Evolutionary conservation across 2,888 invertebrate genomes (phyloP), one percentile per base, ranked within the genome.

Genomic region (Dryococelus australis): DNA sequence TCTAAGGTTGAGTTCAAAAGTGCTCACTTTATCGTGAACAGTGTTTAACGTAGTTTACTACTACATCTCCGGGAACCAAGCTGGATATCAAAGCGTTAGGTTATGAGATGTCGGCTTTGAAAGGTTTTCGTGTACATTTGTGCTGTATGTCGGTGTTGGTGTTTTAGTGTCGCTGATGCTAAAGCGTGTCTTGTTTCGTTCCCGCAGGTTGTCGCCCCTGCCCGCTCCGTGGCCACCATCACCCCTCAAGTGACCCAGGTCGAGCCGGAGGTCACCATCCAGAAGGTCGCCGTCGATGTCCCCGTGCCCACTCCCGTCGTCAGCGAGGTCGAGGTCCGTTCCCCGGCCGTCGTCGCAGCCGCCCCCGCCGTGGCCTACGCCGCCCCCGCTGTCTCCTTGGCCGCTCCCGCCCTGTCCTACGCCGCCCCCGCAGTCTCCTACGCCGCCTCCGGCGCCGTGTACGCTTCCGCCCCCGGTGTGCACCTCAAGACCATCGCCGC

Each of bases 401-500:
- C 87, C 79, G 87, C 83, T 24, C 87, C 85, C 24, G 84, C 88
- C 91, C 89, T 27, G 91, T 87, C 92, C 85, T 91, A 91, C 27
- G 90, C 89, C 91, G 89, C 91, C 8, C 35, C 53, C 28, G 89
- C 87, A n/a, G 86, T 86, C 86, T 85, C 88, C 43, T 88, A 86
- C 79, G 88, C 88, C 51, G 88, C 88, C 27, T 79, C 87, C 43
- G 87, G 35, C 53, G 86, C 89, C n/a, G 80, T 87, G n/a, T n/a
- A n/a, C 35, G 86, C 87, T 28, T 81, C 87, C 79, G 87, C 83
- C 20, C 87, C 85, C 24, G 84, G 88, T 91, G 90, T 27, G 91
- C 87, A 43, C 89, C 84, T 87, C 65, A 80, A 86, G 26, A 92
- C 92, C 85, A 91, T 91, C 27, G 90, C 89, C 91, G 91, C 91